phyloP scores from a whole-genome alignment of 2,113 vertebrate species.

The Rhinopomastus cyanomelas region DNA sequence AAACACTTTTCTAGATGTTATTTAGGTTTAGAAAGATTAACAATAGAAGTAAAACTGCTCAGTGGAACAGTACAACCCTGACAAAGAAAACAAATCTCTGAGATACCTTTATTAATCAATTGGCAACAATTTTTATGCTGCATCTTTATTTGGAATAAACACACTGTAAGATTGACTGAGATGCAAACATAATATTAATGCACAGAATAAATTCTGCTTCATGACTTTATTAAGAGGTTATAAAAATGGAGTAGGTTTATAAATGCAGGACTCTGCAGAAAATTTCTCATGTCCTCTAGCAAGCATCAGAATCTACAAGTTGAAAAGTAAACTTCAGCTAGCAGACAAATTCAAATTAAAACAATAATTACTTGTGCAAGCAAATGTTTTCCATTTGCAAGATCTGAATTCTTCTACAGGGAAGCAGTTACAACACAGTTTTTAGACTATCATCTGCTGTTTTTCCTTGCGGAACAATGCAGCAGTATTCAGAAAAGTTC shows the following conservation, averaged over 20 bases:
- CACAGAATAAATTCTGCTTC: background rate
- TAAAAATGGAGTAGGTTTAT: background rate
- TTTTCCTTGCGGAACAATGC: background rate
- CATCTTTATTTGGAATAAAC: background rate
- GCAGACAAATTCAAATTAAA: background rate
- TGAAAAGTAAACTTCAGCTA: background rate
- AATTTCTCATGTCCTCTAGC: background rate
- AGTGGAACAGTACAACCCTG: background rate
- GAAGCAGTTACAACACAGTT: background rate
- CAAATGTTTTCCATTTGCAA: constrained; percentile 22
- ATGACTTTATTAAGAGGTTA: background rate
- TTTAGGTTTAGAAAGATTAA: background rate
- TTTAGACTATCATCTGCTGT: background rate
- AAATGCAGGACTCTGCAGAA: background rate
- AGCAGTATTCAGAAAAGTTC: background rate
- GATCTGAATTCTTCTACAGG: background rate
- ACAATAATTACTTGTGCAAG: background rate
- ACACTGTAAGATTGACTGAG: background rate
- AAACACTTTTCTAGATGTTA: background rate
- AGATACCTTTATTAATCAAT: background rate
- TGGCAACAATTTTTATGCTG: background rate
- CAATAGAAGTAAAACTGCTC: background rate
- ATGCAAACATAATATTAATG: background rate
- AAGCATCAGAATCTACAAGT: background rate
- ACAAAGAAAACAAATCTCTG: background rate